Percentiles rank a stretch among this genome's conserved stretches.
These are phyloP conservation scores for Acridotheres tristis DNA, from an alignment of 2,797 vertebrate species.

Conservation along the genomic window DNA sequence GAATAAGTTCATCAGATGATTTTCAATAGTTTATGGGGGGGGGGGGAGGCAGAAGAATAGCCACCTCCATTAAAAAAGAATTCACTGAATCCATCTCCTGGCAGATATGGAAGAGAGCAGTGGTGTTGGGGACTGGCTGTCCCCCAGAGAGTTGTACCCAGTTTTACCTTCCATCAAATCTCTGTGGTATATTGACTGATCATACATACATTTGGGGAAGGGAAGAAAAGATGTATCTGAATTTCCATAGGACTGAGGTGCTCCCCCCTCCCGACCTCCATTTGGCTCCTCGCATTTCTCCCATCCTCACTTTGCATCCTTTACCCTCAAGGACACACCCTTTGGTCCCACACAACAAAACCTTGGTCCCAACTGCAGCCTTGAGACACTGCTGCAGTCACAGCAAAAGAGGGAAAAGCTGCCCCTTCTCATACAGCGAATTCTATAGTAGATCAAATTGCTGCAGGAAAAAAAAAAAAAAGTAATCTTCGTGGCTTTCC, in stretches of 20 bases:
- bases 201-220: fast-evolving
- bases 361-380: background rate
- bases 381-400: background rate
- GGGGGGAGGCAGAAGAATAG: background rate
- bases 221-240: background rate
- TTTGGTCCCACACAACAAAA: fast-evolving
- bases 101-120: background rate
- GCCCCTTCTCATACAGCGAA: background rate
- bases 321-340: background rate
- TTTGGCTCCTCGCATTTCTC: background rate
- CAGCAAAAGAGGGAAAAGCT: background rate
- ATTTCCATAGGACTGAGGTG: background rate
- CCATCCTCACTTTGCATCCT: background rate
- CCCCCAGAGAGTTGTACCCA: background rate
- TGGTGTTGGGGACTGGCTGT: background rate
- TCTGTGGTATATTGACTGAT: background rate
- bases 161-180: background rate
- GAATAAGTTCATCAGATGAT: background rate
- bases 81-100: background rate
- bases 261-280: background rate
- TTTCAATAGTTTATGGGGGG: background rate
- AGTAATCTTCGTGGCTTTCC: background rate
- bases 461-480: background rate
- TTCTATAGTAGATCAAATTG: background rate
- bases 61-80: background rate